Conservation (phyloP, 2,888 invertebrate genomes). For the Hypomecis atomaria region DNA sequence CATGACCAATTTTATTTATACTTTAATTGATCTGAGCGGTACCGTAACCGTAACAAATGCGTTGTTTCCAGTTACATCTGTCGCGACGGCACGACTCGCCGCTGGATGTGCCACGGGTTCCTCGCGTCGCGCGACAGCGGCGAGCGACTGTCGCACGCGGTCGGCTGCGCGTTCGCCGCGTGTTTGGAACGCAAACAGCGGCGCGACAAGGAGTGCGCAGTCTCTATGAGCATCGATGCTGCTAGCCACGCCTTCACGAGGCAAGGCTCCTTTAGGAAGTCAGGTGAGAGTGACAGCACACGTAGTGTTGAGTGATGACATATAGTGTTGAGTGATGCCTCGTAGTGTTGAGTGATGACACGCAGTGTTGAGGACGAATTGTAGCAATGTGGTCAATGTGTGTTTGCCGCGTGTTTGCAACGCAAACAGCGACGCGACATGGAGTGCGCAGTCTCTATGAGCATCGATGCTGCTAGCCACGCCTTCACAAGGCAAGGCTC, state of each 20-base stretch:
- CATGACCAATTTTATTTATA: too few species aligned
- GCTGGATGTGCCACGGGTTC: slow-evolving; percentile 99
- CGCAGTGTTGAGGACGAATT: too few species aligned
- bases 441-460: too few species aligned
- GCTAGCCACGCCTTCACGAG: slow-evolving; percentile 96
- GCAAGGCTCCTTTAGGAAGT: slow-evolving; percentile 95
- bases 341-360: too few species aligned
- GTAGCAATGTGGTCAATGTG: too few species aligned
- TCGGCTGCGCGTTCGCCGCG: slow-evolving; percentile 99
- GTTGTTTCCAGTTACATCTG: slow-evolving; percentile 94
- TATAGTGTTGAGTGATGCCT: too few species aligned
- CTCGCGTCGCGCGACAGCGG: slow-evolving; percentile 98
- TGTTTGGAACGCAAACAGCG: slow-evolving; percentile 99
- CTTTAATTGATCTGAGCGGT: neutral
- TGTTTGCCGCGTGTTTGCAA: too few species aligned
- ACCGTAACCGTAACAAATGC: too few species aligned
- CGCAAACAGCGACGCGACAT: too few species aligned
- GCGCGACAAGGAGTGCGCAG: slow-evolving; percentile 97
- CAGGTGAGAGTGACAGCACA: slow-evolving; percentile 54
- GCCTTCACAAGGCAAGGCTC: too few species aligned
- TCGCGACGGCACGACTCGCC: slow-evolving; percentile 98
- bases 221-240: slow-evolving; percentile 96
- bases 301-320: too few species aligned
- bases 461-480: too few species aligned
- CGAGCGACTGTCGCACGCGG: slow-evolving; percentile 98